Conservation (phyloP, 2,888 invertebrate species). For the Drosophila anomalata region DNA sequence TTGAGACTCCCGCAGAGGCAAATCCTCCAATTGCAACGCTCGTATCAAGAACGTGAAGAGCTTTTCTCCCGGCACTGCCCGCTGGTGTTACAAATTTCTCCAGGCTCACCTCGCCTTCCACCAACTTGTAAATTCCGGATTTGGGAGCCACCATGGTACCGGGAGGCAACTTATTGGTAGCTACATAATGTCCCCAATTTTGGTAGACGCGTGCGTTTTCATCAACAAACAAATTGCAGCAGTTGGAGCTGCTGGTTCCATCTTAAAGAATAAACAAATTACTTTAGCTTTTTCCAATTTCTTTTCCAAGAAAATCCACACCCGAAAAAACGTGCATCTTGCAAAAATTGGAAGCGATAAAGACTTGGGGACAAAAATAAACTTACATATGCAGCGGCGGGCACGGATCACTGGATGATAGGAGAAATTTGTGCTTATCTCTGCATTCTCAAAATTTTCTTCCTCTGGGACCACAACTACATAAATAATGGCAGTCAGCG, state of each 20-base stretch:
- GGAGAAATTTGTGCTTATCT: constrained; percentile 56
- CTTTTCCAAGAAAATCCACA: too few relatives aligned
- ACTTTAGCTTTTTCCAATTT: neutral
- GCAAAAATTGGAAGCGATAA: too few relatives aligned
- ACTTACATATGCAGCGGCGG: constrained; percentile 80
- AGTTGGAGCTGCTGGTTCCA: constrained; percentile 53
- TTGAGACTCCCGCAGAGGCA: constrained; percentile 59
- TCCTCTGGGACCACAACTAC: constrained; percentile 72
- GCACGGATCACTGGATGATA: constrained; percentile 80
- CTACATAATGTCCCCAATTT: constrained; percentile 84
- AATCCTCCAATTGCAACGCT: constrained; percentile 65
- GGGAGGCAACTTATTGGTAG: constrained; percentile 83
- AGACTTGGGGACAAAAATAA: neutral
- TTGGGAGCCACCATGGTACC: constrained; percentile 84
- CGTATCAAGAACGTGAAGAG: constrained; percentile 57
- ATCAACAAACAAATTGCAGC: constrained; percentile 82
- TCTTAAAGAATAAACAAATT: constrained; percentile 17
- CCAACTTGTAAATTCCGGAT: constrained; percentile 81
- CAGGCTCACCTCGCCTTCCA: constrained; percentile 54
- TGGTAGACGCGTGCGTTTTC: constrained; percentile 84
- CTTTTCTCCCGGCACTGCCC: constrained; percentile 26
- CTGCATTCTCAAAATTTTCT: constrained; percentile 43
- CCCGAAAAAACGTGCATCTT: too few relatives aligned
- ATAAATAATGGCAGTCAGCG: constrained; percentile 78
- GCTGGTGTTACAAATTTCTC: constrained; percentile 73